Conservation (phyloP, 2,888 invertebrate genomes). For the Drosophila longiperda region DNA sequence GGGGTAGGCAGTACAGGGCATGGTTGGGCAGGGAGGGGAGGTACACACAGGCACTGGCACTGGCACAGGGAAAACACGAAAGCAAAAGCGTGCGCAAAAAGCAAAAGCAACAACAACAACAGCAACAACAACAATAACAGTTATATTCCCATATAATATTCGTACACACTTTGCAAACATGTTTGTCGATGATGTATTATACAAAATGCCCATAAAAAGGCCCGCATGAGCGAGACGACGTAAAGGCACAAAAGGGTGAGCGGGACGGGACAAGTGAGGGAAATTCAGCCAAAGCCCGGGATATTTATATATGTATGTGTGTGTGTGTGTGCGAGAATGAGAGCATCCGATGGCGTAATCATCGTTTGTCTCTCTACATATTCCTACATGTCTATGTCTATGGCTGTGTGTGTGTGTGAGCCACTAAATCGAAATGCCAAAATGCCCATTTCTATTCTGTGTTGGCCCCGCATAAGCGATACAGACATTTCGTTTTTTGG, state of each 20-base stretch:
- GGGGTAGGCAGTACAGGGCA: background rate
- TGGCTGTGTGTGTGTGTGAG: constrained; percentile 59
- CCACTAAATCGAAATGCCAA: constrained; percentile 81
- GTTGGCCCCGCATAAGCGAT: constrained; percentile 81
- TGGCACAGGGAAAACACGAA: constrained; percentile 34
- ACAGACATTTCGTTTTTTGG: constrained; percentile 80
- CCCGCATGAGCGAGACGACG: constrained; percentile 82
- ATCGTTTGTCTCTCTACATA: constrained; percentile 75
- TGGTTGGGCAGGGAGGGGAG: background rate
- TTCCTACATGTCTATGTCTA: constrained; percentile 17
- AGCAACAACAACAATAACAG: constrained; percentile 59
- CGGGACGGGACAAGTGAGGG: constrained; percentile 9
- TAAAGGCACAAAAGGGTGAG: constrained; percentile 24
- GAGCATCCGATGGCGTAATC: constrained; percentile 80
- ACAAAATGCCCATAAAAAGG: constrained; percentile 82
- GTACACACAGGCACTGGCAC: background rate
- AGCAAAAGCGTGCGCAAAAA: constrained; percentile 74
- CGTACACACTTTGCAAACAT: constrained; percentile 83
- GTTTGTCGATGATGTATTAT: constrained; percentile 84
- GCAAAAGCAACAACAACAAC: constrained; percentile 50
- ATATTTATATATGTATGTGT: constrained; percentile 9
- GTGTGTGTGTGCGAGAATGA: constrained; percentile 60
- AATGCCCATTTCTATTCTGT: constrained; percentile 81
- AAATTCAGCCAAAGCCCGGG: constrained; percentile 27
- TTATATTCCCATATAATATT: constrained; percentile 84